These are phyloP conservation scores for Baryphthengus martii DNA, from an alignment of 2,113 vertebrate genomes.

Conservation along the genomic window DNA sequence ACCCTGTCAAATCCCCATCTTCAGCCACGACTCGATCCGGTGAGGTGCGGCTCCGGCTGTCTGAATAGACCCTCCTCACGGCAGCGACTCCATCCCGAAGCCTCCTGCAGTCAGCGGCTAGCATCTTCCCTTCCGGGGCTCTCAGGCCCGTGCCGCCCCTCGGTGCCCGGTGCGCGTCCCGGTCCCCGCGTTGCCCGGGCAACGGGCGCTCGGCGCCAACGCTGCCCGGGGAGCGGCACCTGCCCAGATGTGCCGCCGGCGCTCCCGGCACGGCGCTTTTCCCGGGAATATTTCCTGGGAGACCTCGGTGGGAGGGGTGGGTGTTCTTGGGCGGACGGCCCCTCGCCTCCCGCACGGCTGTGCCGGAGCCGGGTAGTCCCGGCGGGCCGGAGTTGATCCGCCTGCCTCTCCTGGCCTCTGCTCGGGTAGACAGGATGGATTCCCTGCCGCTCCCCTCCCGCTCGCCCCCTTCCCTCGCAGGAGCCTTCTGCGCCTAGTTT, in stretches of 20 bases:
- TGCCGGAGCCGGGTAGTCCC: slow-evolving; percentile 23
- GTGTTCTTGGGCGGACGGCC: not conserved
- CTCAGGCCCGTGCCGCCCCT: not conserved
- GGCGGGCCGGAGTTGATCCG: slow-evolving; percentile 53
- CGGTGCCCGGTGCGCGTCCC: slow-evolving; percentile 15
- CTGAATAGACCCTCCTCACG: accelerated
- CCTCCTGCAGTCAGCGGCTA: not conserved
- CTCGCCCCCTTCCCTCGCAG: slow-evolving; percentile 52
- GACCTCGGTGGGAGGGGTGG: not conserved
- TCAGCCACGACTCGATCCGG: accelerated
- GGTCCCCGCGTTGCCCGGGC: slow-evolving; percentile 73
- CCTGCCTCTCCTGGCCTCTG: slow-evolving; percentile 64
- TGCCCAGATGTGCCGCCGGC: not conserved
- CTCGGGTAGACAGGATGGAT: slow-evolving; percentile 44
- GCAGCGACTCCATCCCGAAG: not conserved
- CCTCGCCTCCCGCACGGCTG: slow-evolving; percentile 6
- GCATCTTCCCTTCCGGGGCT: not conserved
- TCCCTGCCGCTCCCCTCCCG: slow-evolving; percentile 40
- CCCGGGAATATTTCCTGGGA: not conserved
- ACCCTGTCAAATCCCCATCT: not conserved
- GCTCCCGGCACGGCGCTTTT: not conserved
- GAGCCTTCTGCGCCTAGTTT: slow-evolving; percentile 77
- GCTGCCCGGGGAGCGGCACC: not conserved
- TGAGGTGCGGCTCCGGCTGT: not conserved
- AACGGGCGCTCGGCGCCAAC: slow-evolving; percentile 62